Evolutionary conservation across 2,797 vertebrate genomes (phyloP).

Genomic region (Tenualosa ilisha): DNA sequence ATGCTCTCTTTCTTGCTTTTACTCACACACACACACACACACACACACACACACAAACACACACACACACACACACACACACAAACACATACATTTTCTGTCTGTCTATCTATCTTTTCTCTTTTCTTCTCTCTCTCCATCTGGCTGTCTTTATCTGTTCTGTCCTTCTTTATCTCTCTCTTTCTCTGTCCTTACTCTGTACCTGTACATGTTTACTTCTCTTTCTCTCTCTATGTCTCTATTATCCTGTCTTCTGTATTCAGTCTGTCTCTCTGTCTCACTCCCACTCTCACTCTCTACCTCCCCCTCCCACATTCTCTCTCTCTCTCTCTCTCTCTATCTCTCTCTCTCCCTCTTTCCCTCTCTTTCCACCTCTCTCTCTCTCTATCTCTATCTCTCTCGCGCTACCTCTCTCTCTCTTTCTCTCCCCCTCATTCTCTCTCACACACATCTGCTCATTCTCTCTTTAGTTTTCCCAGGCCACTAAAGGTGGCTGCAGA

Average conservation of each 20-base stretch:
- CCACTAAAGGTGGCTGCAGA: no score
- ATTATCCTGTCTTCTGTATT: neutral
- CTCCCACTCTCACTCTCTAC: neutral
- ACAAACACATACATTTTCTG: no score
- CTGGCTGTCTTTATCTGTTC: neutral
- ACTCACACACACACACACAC: no score
- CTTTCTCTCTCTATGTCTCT: neutral
- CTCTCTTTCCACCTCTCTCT: neutral
- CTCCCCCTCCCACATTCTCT: neutral
- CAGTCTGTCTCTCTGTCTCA: neutral
- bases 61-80: no score
- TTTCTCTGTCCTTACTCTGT: neutral
- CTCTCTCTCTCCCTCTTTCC: neutral
- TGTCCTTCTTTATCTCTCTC: neutral
- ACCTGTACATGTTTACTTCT: no score
- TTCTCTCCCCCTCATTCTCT: neutral
- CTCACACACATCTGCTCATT: no score
- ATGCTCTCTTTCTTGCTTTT: neutral
- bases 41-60: no score
- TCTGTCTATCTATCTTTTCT: no score
- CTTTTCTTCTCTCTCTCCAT: no score
- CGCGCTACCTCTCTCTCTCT: neutral
- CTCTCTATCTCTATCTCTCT: slow-evolving; percentile 19
- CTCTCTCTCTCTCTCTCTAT: neutral
- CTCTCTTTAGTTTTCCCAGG: no score